phyloP scores from a whole-genome alignment of 2,113 vertebrate genomes.

The Pachyramphus minor region DNA sequence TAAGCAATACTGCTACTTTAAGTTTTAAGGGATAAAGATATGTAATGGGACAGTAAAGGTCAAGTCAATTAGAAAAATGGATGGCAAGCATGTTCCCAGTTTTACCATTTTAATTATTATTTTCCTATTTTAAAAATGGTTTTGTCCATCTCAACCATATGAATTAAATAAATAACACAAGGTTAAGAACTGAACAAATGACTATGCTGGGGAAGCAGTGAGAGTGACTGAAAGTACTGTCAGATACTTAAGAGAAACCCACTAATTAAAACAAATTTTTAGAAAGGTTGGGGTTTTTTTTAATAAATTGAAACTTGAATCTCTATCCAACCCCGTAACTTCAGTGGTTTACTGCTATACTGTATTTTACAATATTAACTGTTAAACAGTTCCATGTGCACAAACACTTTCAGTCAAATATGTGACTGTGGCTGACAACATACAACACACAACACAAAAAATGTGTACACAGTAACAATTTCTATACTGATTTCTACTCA shows the following conservation, averaged over 20 bases:
- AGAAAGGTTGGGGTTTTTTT: neutral
- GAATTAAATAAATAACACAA: neutral
- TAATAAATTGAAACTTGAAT: neutral
- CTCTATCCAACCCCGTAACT: neutral
- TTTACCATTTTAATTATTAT: neutral
- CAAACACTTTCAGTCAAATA: neutral
- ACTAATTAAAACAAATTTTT: neutral
- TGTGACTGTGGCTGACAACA: neutral
- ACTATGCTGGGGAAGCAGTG: neutral
- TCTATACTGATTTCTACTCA: neutral
- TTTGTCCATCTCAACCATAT: neutral
- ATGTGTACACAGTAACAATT: neutral
- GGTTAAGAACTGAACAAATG: neutral
- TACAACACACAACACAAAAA: neutral
- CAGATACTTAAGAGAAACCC: neutral
- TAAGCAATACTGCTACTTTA: neutral
- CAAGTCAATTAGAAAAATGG: neutral
- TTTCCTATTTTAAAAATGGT: neutral
- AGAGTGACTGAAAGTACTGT: neutral
- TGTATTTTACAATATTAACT: neutral
- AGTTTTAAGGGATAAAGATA: neutral
- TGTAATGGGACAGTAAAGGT: neutral
- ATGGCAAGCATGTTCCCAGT: neutral
- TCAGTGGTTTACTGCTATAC: neutral
- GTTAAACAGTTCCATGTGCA: neutral